phyloP scores from a whole-genome alignment of 2,888 invertebrate genomes.

The Philhelius pedissequus region DNA sequence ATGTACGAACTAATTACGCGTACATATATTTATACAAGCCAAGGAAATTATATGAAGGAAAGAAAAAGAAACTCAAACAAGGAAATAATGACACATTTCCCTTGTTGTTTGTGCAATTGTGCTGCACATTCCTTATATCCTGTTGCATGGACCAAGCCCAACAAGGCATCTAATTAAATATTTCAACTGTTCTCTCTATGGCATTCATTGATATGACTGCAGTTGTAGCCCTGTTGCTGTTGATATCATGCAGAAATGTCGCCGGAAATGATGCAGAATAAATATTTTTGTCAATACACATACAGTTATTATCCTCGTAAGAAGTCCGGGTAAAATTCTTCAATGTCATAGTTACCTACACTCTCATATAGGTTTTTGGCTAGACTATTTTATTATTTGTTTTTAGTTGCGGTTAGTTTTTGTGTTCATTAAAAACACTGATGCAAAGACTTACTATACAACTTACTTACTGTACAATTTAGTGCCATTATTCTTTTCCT shows the following conservation, averaged over 20 bases:
- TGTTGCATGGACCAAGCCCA: conserved; percentile 29
- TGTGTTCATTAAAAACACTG: too few relatives aligned
- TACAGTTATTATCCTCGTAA: too few relatives aligned
- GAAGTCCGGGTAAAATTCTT: too few relatives aligned
- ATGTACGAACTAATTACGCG: conserved; percentile 39
- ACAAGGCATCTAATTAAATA: conserved; percentile 58
- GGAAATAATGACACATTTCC: conserved; percentile 25
- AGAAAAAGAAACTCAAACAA: conserved; percentile 33
- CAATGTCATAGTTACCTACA: too few relatives aligned
- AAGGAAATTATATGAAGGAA: not conserved
- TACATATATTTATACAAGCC: not conserved
- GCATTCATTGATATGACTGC: not conserved
- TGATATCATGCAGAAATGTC: not conserved
- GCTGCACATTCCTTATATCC: conserved; percentile 25
- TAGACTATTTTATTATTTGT: too few relatives aligned
- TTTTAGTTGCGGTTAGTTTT: too few relatives aligned
- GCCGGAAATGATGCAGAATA: too few relatives aligned
- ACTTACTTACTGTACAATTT: too few relatives aligned
- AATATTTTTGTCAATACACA: too few relatives aligned
- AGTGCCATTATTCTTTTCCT: too few relatives aligned
- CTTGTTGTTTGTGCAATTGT: conserved; percentile 13
- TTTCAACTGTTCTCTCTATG: conserved; percentile 10
- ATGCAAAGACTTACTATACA: too few relatives aligned
- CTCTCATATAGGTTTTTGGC: too few relatives aligned
- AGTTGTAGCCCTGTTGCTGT: not conserved